Conservation (phyloP, 2,113 vertebrate genomes). For the Mola mola region DNA sequence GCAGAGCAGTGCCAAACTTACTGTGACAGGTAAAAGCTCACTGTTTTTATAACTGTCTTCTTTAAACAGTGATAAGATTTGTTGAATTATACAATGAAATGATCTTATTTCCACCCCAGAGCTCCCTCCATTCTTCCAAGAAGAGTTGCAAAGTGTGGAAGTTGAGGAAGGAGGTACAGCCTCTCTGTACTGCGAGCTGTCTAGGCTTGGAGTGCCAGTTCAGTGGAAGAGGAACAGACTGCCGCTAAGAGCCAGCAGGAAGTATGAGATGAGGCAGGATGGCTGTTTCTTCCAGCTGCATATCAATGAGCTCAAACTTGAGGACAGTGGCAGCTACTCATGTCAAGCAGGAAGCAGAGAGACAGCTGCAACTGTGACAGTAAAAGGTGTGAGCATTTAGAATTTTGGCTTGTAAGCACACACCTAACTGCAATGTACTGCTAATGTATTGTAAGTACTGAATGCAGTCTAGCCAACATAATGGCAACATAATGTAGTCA, state of each 20-base stretch:
- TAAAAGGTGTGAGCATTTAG: conserved; percentile 42
- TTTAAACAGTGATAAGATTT: too few relatives aligned
- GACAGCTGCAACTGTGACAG: conserved; percentile 41
- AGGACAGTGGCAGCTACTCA: conserved; percentile 60
- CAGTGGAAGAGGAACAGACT: conserved; percentile 61
- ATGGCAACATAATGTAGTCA: too few relatives aligned
- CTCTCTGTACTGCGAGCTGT: conserved; percentile 59
- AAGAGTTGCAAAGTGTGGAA: conserved; percentile 76
- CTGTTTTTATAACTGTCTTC: background rate
- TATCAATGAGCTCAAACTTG: conserved; percentile 53
- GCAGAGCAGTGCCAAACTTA: conserved; percentile 82
- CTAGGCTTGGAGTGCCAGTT: conserved; percentile 44
- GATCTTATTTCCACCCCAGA: conserved; percentile 30
- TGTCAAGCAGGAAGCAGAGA: conserved; percentile 56
- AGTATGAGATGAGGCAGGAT: conserved; percentile 60
- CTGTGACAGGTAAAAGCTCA: conserved; percentile 84
- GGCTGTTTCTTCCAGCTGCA: conserved; percentile 50
- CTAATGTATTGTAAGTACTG: too few relatives aligned
- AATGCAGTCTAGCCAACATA: too few relatives aligned
- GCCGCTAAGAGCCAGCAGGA: conserved; percentile 46
- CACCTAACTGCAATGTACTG: too few relatives aligned
- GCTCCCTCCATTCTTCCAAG: conserved; percentile 50
- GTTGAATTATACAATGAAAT: too few relatives aligned
- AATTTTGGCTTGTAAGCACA: background rate
- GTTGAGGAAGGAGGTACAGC: conserved; percentile 78